Evolutionary conservation across 1,140 invertebrate genomes (phyloP), one percentile per base, ranked within the genome.

Genomic region (Cecropterus lyciades): DNA sequence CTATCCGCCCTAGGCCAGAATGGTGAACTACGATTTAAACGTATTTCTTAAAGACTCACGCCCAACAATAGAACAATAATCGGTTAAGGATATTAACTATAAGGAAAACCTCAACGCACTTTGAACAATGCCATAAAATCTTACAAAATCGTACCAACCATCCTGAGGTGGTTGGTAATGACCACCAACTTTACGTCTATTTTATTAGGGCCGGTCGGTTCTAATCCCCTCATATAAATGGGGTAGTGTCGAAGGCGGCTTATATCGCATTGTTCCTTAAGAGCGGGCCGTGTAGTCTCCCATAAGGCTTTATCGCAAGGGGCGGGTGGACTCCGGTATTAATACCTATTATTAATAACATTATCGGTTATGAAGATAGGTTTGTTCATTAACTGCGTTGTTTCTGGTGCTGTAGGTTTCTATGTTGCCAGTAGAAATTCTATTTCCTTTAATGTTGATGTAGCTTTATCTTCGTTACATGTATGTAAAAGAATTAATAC

Each of bases 141-240:
- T 57, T 49, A 24, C 64, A 42, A 66, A 24, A 66, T 13, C 55
- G 6, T 7, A 15, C 20, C 45, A 75, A 72, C 57, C 67, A 56
- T 60, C 69, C 69, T 62, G 62, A 49, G 72, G 72, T 70, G 72
- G 70, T 77, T 72, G 78, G n/a, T n/a, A n/a, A n/a, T n/a, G n/a
- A n/a, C n/a, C n/a, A n/a, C n/a, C 72, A 64, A 72, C 71, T 75
- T 82, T 75, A 72, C 69, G 43, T 69, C 67, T 82, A 5, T 5
- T 78, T 82, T 83, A 83, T 84, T 80, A 80, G 74, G 46, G 62
- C n/a, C 56, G 46, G 63, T 57, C 73, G 67, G 76, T 53, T 77
- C 74, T 88, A 85, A 85, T 87, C 77, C 84, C 74, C 77, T 76
- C 85, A 75, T 81, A 87, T 79, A 85, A 84, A 84, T 78, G 77